phyloP scores from a whole-genome alignment of 2,888 invertebrate genomes.

The Caenorhabditis plicata region DNA sequence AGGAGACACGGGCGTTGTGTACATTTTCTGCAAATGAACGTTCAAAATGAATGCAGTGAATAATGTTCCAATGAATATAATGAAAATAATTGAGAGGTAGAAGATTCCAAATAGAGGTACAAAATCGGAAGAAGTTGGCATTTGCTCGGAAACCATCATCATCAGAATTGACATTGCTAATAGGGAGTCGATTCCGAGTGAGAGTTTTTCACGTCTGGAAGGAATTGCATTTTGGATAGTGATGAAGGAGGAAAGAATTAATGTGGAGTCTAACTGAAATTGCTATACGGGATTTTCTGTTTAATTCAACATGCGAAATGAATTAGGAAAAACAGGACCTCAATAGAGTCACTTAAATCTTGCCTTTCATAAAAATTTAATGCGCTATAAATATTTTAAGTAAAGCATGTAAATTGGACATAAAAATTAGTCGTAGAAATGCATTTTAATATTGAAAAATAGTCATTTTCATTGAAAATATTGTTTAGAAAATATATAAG shows the following conservation, averaged over 20 bases:
- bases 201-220: constrained; percentile 57
- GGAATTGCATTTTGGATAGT: not conserved
- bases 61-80: constrained; percentile 64
- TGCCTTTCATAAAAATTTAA: too few species aligned
- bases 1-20: constrained; percentile 60
- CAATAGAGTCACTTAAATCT: too few species aligned
- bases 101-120: constrained; percentile 62
- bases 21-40: constrained; percentile 63
- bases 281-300: too few species aligned
- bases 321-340: too few species aligned
- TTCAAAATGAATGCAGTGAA: constrained; percentile 64
- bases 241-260: not conserved
- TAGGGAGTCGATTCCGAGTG: constrained; percentile 63
- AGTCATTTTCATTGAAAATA: too few species aligned
- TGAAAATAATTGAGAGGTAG: constrained; percentile 62
- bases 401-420: too few species aligned
- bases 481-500: too few species aligned
- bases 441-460: too few species aligned
- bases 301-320: too few species aligned
- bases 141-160: constrained; percentile 69
- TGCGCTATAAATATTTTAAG: too few species aligned
- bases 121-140: constrained; percentile 68
- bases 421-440: too few species aligned
- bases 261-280: too few species aligned
- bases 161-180: constrained; percentile 69